Evolutionary conservation across 1,140 invertebrate species (phyloP).

Genomic region (Anagrus nilaparvatae): DNA sequence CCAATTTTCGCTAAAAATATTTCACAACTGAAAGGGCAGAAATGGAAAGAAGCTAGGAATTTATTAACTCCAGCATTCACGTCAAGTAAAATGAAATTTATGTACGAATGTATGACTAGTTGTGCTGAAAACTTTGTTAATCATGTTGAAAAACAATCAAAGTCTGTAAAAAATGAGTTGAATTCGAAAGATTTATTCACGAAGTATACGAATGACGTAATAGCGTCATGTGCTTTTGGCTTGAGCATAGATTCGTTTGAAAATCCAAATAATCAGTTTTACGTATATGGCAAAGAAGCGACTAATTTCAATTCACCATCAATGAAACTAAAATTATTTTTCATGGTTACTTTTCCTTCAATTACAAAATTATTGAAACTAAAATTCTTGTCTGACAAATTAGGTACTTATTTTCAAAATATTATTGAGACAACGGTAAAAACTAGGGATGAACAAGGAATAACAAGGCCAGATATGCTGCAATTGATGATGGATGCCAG

Average conservation of each 20-base stretch:
- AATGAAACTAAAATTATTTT: slow-evolving; percentile 20
- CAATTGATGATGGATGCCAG: slow-evolving; percentile 42
- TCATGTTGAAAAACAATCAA: slow-evolving; percentile 3
- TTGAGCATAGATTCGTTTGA: slow-evolving; percentile 38
- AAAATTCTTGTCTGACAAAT: slow-evolving; percentile 15
- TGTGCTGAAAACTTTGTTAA: slow-evolving; percentile 16
- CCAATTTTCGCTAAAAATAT: slow-evolving; percentile 44
- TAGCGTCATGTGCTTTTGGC: slow-evolving; percentile 38
- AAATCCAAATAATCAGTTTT: slow-evolving; percentile 39
- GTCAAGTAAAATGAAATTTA: slow-evolving; percentile 29
- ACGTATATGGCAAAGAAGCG: slow-evolving; percentile 29
- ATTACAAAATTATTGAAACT: slow-evolving; percentile 19
- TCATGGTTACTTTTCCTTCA: slow-evolving; percentile 14
- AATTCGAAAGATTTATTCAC: slow-evolving; percentile 26
- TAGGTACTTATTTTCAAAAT: slow-evolving; percentile 26
- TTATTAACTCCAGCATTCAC: slow-evolving; percentile 35
- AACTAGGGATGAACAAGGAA: slow-evolving; percentile 37
- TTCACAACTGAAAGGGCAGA: slow-evolving; percentile 39
- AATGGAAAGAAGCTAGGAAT: slow-evolving; percentile 33
- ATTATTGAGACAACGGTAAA: slow-evolving; percentile 41
- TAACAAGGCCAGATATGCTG: slow-evolving; percentile 44
- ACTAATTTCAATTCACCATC: slow-evolving; percentile 29
- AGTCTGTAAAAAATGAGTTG: not conserved
- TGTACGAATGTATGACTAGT: slow-evolving; percentile 27
- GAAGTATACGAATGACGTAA: slow-evolving; percentile 24